phyloP scores from a whole-genome alignment of 2,797 vertebrate genomes.

The Allenopithecus nigroviridis region DNA sequence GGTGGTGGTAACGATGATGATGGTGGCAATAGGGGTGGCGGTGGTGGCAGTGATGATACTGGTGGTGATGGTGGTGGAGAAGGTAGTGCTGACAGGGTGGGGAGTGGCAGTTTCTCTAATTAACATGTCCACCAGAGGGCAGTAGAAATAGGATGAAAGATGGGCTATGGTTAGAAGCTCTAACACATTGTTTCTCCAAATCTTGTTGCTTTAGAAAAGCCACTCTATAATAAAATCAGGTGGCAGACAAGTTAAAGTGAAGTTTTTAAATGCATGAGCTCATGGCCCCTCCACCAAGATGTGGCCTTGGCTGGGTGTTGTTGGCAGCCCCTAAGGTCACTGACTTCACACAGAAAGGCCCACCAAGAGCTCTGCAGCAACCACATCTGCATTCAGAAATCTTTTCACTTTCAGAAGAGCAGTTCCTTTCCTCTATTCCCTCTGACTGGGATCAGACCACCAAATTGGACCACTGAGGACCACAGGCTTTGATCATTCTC shows the following conservation, averaged over 20 bases:
- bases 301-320: not conserved
- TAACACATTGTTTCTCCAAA: not conserved
- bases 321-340: not conserved
- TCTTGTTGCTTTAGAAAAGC: slow-evolving; percentile 13
- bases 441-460: not conserved
- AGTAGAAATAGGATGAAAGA: not conserved
- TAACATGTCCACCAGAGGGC: slow-evolving; percentile 6
- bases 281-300: not conserved
- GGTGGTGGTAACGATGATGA: not conserved
- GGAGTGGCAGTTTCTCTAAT: not conserved
- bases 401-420: not conserved
- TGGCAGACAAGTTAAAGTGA: not conserved
- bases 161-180: not conserved
- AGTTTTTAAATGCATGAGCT: not conserved
- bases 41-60: not conserved
- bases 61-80: not conserved
- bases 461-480: not conserved
- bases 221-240: not conserved
- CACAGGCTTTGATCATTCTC: not conserved
- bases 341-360: not conserved
- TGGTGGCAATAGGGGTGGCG: not conserved
- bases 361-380: not conserved
- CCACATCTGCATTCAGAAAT: not conserved
- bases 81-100: not conserved
- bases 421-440: slow-evolving; percentile 10